Conservation (phyloP, 2,113 vertebrate genomes). For the Antennarius striatus region DNA sequence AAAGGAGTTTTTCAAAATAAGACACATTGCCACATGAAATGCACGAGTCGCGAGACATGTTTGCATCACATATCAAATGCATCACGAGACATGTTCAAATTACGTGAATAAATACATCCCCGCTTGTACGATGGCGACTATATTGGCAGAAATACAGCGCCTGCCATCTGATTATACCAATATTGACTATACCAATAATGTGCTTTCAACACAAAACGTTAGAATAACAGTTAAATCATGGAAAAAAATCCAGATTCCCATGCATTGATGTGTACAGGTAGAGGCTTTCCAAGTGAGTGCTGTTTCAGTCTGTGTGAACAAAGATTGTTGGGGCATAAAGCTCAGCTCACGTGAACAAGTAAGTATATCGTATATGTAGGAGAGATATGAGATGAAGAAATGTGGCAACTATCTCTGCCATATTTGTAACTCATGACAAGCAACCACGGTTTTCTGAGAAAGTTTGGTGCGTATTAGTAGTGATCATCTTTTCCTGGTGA, state of each 20-base stretch:
- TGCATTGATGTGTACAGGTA: slow-evolving; percentile 47
- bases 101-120: too few species aligned
- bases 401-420: not conserved
- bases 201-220: slow-evolving; percentile 55
- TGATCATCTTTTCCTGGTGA: not conserved
- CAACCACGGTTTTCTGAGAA: slow-evolving; percentile 1
- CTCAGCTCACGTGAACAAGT: not conserved
- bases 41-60: too few species aligned
- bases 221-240: slow-evolving; percentile 39
- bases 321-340: not conserved
- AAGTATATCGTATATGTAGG: not conserved
- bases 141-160: too few species aligned
- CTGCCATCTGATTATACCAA: too few species aligned
- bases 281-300: slow-evolving; percentile 3
- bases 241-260: slow-evolving; percentile 63
- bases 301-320: not conserved
- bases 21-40: too few species aligned
- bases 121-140: too few species aligned
- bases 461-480: slow-evolving; percentile 25
- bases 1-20: too few species aligned
- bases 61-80: too few species aligned
- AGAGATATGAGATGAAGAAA: too few species aligned
- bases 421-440: not conserved
- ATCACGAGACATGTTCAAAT: too few species aligned
- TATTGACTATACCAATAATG: not conserved